Evolutionary conservation across 1,140 invertebrate species (phyloP), one percentile per base, ranked within the genome.

Genomic region (Drosophila persimilis): DNA sequence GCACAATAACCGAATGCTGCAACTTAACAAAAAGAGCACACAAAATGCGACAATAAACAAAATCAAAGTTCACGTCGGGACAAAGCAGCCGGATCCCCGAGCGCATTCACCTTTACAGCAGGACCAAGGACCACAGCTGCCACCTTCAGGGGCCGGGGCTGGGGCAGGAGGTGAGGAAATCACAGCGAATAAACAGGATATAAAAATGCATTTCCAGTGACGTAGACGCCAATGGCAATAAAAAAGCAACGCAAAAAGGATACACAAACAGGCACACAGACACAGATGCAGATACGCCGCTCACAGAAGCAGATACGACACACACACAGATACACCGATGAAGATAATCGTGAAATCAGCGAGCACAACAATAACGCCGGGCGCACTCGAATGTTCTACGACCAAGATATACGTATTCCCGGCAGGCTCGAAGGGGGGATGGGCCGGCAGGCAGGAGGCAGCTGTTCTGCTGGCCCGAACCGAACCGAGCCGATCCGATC

Each of bases 171-270:
- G 46, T 20, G 66, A 72, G 74, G 75, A 67, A 76, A 62, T 61
- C 65, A 56, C 77, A 63, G 73, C 66, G 60, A 73, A 89, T 89
- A 89, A 89, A 89, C 84, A 89, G 84, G 85, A 89, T 89, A 89
- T 84, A 89, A 85, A 80, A 89, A 89, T 89, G 84, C 84, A 85
- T 83, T 85, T 75, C 55, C 72, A 89, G 73, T 58, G 80, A 63
- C 60, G 61, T 70, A 64, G 73, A 70, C 60, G 73, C 52, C 73
- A 64, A 53, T 70, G 58, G 73, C 66, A 85, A 63, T 45, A 60
- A 73, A 57, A 22, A 51, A 17, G 24, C 45, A 65, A 65, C 35
- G 26, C 48, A 69, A 75, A 62, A 80, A 75, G 72, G 72, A 76
- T 77, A 77, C 74, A 71, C 39, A 62, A 8, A 52, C 61, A 76